Evolutionary conservation across 92 coral and sea anemone genomes (phyloP).

Genomic region (Virgularia gustaviana): DNA sequence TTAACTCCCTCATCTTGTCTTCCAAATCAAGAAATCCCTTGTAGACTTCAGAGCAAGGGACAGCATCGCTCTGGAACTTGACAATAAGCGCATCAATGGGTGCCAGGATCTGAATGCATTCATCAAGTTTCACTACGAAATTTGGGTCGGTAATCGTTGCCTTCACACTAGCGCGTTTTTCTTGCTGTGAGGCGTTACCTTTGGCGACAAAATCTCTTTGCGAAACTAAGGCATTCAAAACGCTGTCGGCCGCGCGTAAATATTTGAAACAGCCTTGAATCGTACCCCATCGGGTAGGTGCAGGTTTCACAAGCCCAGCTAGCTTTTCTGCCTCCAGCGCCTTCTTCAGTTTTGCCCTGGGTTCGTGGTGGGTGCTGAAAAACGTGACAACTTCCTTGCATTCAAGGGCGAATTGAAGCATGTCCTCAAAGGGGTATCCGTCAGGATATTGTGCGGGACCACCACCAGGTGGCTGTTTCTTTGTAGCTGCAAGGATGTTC

Average conservation of each 20-base stretch:
- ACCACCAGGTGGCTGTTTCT: background rate
- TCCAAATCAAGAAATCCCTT: background rate
- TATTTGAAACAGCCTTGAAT: background rate
- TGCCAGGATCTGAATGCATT: background rate
- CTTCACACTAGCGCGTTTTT: background rate
- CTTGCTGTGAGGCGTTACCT: background rate
- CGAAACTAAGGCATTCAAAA: background rate
- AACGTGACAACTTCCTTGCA: background rate
- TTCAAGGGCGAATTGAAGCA: background rate
- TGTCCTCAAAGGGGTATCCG: background rate
- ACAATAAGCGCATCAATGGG: background rate
- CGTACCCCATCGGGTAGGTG: background rate
- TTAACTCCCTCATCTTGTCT: background rate
- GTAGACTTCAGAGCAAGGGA: background rate
- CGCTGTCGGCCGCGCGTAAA: background rate
- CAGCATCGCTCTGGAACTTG: background rate
- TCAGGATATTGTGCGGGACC: background rate
- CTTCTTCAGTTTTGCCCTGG: background rate
- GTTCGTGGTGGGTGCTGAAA: background rate
- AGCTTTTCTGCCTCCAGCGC: background rate
- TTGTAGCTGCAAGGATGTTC: background rate
- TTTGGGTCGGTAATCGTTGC: background rate
- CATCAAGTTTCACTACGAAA: background rate
- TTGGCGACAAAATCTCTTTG: background rate
- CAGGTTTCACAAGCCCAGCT: background rate